phyloP scores from a whole-genome alignment of 2,797 vertebrate genomes.

The Anguilla anguilla region DNA sequence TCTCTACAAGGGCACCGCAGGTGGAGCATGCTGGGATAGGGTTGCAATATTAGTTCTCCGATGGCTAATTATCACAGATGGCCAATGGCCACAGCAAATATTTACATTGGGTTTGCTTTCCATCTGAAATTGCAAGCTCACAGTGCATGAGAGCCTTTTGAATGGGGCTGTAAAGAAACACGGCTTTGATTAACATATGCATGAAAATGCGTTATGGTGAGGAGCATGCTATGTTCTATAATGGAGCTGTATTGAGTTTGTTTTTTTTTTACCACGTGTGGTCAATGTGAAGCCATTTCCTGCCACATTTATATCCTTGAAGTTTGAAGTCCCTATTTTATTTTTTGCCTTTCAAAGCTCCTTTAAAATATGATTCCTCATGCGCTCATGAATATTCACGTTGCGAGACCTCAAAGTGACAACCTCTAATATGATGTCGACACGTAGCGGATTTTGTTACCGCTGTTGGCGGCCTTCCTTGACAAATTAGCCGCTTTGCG shows the following conservation, averaged over 20 bases:
- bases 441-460: neutral
- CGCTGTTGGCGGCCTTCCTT: slow-evolving; percentile 21
- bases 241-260: neutral
- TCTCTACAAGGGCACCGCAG: neutral
- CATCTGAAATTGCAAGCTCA: neutral
- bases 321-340: neutral
- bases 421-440: slow-evolving; percentile 2
- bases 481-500: slow-evolving; percentile 6
- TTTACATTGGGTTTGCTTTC: neutral
- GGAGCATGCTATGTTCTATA: neutral
- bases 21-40: neutral
- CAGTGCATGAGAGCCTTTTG: neutral
- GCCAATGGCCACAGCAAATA: neutral
- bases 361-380: neutral
- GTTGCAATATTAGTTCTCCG: neutral
- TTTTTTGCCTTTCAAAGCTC: neutral
- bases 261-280: neutral
- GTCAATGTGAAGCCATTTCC: neutral
- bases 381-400: slow-evolving; percentile 26
- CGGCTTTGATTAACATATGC: neutral
- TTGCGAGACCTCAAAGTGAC: neutral
- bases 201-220: neutral
- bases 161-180: neutral
- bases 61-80: neutral
- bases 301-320: neutral